These are phyloP conservation scores for Columba guinea DNA, from an alignment of 2,797 vertebrate genomes.

Conservation along the genomic window DNA sequence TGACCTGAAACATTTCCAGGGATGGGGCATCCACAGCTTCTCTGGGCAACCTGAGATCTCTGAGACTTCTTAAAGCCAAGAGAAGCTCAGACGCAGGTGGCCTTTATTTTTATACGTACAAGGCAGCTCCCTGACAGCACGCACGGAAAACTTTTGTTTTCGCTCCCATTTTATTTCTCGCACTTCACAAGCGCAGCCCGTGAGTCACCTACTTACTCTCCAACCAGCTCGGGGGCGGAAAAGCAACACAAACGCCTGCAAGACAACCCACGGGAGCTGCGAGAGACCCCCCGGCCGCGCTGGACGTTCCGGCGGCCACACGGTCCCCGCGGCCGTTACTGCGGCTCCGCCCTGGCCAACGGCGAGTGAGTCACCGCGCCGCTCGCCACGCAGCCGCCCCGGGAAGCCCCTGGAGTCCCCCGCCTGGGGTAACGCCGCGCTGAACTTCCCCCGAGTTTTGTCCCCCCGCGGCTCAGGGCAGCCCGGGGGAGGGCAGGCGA, in stretches of 20 bases:
- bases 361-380: neutral
- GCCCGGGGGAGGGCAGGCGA: neutral
- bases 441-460: neutral
- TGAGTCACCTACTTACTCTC: accelerated
- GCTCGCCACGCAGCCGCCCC: neutral
- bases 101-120: accelerated
- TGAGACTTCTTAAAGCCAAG: neutral
- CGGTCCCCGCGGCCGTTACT: too few relatives aligned
- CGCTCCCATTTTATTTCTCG: accelerated
- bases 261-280: accelerated
- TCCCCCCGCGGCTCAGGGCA: neutral
- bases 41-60: neutral
- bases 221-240: neutral
- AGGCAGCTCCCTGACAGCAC: neutral
- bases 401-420: neutral
- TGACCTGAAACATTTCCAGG: too few relatives aligned
- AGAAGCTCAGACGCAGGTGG: neutral
- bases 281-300: neutral
- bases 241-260: neutral
- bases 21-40: too few relatives aligned
- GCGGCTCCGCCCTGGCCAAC: neutral
- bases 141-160: neutral
- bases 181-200: accelerated
- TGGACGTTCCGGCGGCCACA: too few relatives aligned
- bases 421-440: accelerated